These are phyloP conservation scores for Drosophila meridiana DNA, from an alignment of 2,888 invertebrate species.

Conservation along the genomic window DNA sequence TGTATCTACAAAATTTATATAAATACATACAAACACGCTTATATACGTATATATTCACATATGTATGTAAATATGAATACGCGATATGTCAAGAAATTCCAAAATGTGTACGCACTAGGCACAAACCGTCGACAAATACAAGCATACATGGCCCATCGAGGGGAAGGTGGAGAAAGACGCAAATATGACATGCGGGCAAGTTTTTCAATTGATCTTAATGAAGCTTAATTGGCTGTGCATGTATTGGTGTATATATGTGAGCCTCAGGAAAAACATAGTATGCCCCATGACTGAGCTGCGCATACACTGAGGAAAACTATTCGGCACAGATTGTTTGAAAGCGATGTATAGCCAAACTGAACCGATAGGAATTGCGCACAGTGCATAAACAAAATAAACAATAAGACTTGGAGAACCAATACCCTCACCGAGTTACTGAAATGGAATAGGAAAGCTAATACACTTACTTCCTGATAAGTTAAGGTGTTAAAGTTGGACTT, in stretches of 20 bases:
- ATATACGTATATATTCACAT: not conserved
- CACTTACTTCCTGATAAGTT: not conserved
- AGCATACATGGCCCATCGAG: not conserved
- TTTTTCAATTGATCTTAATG: constrained; percentile 85
- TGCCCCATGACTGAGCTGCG: constrained; percentile 40
- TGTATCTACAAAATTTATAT: not conserved
- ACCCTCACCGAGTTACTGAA: not conserved
- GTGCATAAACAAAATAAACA: constrained; percentile 3
- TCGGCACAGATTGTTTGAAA: not conserved
- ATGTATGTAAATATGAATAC: constrained; percentile 15
- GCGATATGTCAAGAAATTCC: constrained; percentile 52
- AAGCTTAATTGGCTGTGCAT: constrained; percentile 83
- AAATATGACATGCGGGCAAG: constrained; percentile 82
- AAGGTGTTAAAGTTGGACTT: too few relatives aligned
- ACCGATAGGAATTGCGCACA: constrained; percentile 2
- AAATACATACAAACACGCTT: not conserved
- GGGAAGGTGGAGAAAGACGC: constrained; percentile 18
- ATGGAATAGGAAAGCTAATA: not conserved
- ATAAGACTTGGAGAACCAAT: not conserved
- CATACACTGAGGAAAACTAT: constrained; percentile 46
- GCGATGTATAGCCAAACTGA: too few relatives aligned
- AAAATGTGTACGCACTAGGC: constrained; percentile 61
- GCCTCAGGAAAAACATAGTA: constrained; percentile 30
- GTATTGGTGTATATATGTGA: constrained; percentile 71
- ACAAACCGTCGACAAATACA: constrained; percentile 25